A percentile compares a stretch with the other conserved stretches of the same genome.
These are phyloP conservation scores for Rhombomys opimus DNA, from an alignment of 2,113 vertebrate species.

Conservation along the genomic window DNA sequence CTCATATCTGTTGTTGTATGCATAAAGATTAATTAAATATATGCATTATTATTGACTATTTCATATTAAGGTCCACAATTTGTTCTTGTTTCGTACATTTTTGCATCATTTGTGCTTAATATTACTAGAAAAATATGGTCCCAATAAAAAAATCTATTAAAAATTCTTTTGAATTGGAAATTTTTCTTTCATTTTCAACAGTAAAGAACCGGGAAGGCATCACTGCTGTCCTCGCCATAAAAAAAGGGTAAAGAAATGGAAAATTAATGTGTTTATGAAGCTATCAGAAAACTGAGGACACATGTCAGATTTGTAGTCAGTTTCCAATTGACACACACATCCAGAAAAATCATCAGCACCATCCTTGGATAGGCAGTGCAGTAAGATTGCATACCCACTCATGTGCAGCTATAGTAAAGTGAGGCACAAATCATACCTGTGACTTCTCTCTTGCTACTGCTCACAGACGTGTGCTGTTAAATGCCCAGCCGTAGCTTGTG, in stretches of 20 bases:
- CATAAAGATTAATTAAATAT: neutral
- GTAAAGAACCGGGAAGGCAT: neutral
- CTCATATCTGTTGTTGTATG: neutral
- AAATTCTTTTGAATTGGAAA: neutral
- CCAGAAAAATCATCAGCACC: neutral
- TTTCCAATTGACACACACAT: neutral
- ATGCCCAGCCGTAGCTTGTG: no score
- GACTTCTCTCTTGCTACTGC: no score
- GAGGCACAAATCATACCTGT: no score
- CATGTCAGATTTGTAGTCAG: neutral
- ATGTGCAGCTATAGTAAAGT: no score
- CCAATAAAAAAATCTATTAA: neutral
- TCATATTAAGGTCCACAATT: neutral
- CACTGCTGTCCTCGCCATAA: neutral
- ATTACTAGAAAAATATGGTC: neutral
- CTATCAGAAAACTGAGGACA: slow-evolving; percentile 3
- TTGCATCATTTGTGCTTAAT: neutral
- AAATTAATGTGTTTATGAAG: neutral
- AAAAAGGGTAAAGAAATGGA: neutral
- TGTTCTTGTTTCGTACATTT: neutral
- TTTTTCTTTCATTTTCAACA: neutral
- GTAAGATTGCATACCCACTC: neutral
- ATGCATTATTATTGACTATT: neutral
- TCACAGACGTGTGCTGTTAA: no score
- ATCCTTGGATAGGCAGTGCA: neutral